phyloP scores from a whole-genome alignment of 2,888 invertebrate species.

The Oxytorus armatus region DNA sequence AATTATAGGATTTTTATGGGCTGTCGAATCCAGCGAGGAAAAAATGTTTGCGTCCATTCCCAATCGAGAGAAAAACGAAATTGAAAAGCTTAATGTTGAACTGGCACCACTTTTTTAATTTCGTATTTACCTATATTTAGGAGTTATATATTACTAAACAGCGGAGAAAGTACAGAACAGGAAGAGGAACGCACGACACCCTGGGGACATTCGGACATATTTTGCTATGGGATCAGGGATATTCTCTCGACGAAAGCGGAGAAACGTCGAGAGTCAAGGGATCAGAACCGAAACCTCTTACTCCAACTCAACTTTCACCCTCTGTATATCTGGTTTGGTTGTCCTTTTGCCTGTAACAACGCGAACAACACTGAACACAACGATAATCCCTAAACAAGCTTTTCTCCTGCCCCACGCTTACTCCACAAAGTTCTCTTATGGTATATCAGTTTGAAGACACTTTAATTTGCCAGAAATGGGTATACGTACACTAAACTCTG shows the following conservation, averaged over 20 bases:
- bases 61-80: too few species aligned
- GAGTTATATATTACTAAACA: neutral
- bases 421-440: conserved; percentile 44
- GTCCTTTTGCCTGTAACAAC: conserved; percentile 28
- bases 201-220: conserved; percentile 56
- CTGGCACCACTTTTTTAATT: neutral
- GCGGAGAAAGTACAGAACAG: conserved; percentile 16
- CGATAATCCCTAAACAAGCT: conserved; percentile 56
- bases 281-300: conserved; percentile 47
- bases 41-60: too few species aligned
- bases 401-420: conserved; percentile 50
- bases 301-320: conserved; percentile 16
- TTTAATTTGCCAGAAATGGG: conserved; percentile 17
- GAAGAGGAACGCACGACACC: conserved; percentile 55
- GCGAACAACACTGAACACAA: conserved; percentile 11
- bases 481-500: conserved; percentile 23
- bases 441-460: neutral
- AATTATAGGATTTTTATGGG: too few species aligned
- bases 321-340: conserved; percentile 28
- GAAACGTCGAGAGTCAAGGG: conserved; percentile 21
- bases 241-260: conserved; percentile 11
- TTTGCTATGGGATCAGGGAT: conserved; percentile 50
- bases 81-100: too few species aligned
- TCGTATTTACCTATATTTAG: neutral
- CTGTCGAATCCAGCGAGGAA: too few species aligned